phyloP scores from a whole-genome alignment of 1,140 invertebrate species.

The Drosophila suzukii region DNA sequence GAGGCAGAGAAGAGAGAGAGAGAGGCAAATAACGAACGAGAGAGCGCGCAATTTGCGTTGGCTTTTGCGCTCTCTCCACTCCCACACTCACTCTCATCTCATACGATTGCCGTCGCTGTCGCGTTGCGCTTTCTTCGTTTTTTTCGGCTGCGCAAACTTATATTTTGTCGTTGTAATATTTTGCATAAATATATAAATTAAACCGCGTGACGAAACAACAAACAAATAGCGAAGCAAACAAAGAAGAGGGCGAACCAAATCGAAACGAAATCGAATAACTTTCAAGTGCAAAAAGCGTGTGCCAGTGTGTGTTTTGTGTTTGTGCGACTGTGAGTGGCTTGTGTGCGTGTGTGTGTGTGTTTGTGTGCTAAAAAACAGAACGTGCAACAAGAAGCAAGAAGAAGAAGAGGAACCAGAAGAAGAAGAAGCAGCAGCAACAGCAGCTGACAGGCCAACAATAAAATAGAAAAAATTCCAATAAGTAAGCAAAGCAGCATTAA shows the following conservation, averaged over 20 bases:
- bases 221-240: slow-evolving; percentile 13
- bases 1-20: background rate
- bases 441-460: slow-evolving; percentile 49
- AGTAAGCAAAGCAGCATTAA: slow-evolving; percentile 42
- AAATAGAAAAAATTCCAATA: slow-evolving; percentile 34
- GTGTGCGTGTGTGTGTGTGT: slow-evolving; percentile 8
- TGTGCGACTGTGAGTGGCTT: slow-evolving; percentile 5
- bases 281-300: slow-evolving; percentile 46
- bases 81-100: slow-evolving; percentile 36
- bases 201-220: slow-evolving; percentile 42
- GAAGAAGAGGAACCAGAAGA: slow-evolving; percentile 50
- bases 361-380: slow-evolving; percentile 36
- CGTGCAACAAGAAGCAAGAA: slow-evolving; percentile 61
- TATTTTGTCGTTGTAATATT: slow-evolving; percentile 69
- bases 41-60: slow-evolving; percentile 3
- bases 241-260: slow-evolving; percentile 16
- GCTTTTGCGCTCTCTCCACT: slow-evolving; percentile 37
- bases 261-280: slow-evolving; percentile 27
- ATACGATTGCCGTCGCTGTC: slow-evolving; percentile 58
- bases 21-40: slow-evolving; percentile 2
- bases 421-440: slow-evolving; percentile 15
- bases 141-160: slow-evolving; percentile 58
- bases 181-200: slow-evolving; percentile 67
- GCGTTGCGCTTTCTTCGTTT: slow-evolving; percentile 60
- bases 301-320: slow-evolving; percentile 18